phyloP scores from a whole-genome alignment of 2,113 vertebrate genomes.

The Cyprinodon variegatus region DNA sequence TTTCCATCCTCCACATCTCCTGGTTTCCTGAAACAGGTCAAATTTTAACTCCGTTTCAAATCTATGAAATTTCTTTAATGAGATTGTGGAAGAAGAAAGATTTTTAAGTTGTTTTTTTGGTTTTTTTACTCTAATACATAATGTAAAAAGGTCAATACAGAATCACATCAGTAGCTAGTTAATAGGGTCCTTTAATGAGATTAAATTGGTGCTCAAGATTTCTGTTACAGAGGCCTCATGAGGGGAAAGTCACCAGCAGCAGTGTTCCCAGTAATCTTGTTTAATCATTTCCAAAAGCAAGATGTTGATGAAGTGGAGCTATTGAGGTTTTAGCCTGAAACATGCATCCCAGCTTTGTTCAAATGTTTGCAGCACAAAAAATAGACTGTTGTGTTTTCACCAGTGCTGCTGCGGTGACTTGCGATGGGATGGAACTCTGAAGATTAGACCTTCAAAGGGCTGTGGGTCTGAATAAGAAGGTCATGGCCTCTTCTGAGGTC shows the following conservation, averaged over 20 bases:
- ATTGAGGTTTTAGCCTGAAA: background rate
- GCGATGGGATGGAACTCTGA: conserved; percentile 17
- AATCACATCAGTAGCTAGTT: too few species aligned
- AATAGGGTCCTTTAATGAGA: background rate
- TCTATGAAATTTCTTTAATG: too few species aligned
- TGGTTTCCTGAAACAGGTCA: too few species aligned
- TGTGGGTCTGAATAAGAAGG: conserved; percentile 5
- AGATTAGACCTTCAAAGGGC: conserved; percentile 38
- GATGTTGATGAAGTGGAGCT: background rate
- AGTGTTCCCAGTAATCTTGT: background rate
- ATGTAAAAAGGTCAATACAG: too few species aligned
- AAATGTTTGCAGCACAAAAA: conserved; percentile 14
- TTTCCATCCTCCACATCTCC: too few species aligned
- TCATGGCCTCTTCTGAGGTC: conserved; percentile 17
- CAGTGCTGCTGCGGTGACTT: conserved; percentile 16
- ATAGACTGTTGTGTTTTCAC: conserved; percentile 12
- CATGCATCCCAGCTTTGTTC: background rate
- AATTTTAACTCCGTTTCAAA: too few species aligned
- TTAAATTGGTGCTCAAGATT: background rate
- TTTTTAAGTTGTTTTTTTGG: too few species aligned
- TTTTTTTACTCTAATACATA: too few species aligned
- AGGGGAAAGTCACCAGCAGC: background rate
- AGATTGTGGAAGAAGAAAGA: too few species aligned
- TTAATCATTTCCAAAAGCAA: conserved; percentile 5
- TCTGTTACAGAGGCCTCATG: background rate